phyloP scores from a whole-genome alignment of 2,888 invertebrate genomes.

The Dorcus hopei region DNA sequence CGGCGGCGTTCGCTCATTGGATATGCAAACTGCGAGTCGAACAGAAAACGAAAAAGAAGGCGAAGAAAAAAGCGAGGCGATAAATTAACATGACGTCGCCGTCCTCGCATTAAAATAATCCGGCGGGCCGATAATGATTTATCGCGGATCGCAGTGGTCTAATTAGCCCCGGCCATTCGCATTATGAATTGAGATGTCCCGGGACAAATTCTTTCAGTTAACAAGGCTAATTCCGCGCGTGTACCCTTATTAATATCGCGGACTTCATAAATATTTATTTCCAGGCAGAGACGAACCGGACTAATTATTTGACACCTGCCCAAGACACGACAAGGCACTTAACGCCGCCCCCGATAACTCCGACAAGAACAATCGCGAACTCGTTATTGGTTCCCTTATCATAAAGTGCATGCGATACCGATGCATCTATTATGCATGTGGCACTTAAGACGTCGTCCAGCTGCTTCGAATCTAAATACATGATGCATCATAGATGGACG shows the following conservation, averaged over 20 bases:
- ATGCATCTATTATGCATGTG: no score
- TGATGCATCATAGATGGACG: no score
- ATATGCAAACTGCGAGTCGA: conserved; percentile 16
- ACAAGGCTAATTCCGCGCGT: conserved; percentile 5
- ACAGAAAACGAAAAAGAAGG: conserved; percentile 13
- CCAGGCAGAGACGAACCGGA: conserved; percentile 13
- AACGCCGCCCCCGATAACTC: conserved; percentile 35
- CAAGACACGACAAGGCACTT: conserved; percentile 38
- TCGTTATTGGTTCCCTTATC: conserved; percentile 9
- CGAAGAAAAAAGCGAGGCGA: conserved; percentile 13
- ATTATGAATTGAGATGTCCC: background rate
- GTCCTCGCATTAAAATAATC: background rate
- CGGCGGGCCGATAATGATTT: conserved; percentile 12
- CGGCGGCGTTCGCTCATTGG: conserved; percentile 17
- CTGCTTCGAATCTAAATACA: no score
- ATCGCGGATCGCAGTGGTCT: conserved; percentile 11
- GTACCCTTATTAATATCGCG: conserved; percentile 11
- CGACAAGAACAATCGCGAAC: conserved; percentile 24
- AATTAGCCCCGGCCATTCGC: conserved; percentile 10
- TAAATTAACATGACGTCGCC: conserved; percentile 15
- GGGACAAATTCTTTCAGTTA: background rate
- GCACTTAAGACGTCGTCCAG: no score
- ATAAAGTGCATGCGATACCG: conserved; percentile 13
- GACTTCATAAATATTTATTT: conserved; percentile 15
- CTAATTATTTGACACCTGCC: conserved; percentile 29